Base-by-base conservation (phyloP, 1,140 invertebrate genomes). In the Scaptodrosophila lebanonensis region DNA sequence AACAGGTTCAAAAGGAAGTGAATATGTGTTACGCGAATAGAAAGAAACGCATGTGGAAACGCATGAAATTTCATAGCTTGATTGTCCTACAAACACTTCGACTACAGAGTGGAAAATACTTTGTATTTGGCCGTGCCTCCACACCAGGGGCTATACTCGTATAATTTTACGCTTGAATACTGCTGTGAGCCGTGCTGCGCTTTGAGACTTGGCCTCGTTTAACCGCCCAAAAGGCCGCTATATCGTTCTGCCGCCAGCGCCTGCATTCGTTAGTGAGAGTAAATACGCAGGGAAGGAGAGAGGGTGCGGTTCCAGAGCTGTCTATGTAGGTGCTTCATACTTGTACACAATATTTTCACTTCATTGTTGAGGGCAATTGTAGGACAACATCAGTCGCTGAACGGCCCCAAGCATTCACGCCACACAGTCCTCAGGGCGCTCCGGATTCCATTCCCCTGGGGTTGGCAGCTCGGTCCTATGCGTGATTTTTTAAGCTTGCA, bases 31-130 rank as follows among this genome's bases (percentile, higher is more conserved):
- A 82, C 69, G 82, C 75, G 75, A 66, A 75, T 73, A 63, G 75
- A 54, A 69, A 63, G 65, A 68, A 77, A 79, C 68, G 73, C 73
- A 77, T 77, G 73, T 79, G 73, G 68, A 77, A 77, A 77, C 75
- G 73, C 68, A 79, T 82, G 75, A 82, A 82, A 82, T 82, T 82
- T 82, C 75, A 82, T 82, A 75, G 75, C 75, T 82, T 82, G 75
- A 82, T 82, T 82, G 75, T 82, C 69, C 71, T 66, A 63, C 66
- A 63, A 75, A 76, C 58, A n/a, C n/a, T n/a, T n/a, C n/a, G n/a
- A n/a, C n/a, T n/a, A n/a, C n/a, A n/a, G n/a, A n/a, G n/a, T n/a
- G n/a, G n/a, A n/a, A n/a, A n/a, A n/a, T n/a, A n/a, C n/a, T 52
- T 15, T 27, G n/a, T 38, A 45, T 38, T 36, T 45, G 33, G 40